phyloP scores from a whole-genome alignment of 2,113 vertebrate genomes.

The Upupa epops region DNA sequence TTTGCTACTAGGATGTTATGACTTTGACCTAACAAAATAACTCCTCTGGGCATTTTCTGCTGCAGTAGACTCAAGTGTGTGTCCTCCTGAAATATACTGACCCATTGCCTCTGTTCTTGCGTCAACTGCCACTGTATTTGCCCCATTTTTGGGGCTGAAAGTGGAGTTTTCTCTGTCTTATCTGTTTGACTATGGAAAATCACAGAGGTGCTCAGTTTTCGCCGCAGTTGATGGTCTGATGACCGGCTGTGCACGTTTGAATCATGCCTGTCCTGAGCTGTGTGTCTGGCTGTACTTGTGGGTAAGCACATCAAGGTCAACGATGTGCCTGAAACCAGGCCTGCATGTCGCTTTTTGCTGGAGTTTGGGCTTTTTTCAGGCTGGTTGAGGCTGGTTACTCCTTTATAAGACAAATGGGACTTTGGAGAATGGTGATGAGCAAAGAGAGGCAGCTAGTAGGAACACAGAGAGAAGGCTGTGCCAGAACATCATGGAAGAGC shows the following conservation, averaged over 20 bases:
- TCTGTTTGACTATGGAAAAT: neutral
- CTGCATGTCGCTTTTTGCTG: neutral
- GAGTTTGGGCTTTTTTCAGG: neutral
- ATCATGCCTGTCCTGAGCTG: fast-evolving
- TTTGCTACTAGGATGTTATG: neutral
- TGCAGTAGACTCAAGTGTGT: neutral
- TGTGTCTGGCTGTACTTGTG: neutral
- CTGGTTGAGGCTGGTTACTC: neutral
- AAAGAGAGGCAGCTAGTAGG: neutral
- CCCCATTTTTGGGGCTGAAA: neutral
- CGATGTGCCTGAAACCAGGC: neutral
- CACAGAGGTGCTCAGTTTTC: neutral
- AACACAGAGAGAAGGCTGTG: neutral
- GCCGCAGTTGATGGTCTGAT: neutral
- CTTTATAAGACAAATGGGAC: neutral
- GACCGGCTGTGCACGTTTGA: neutral
- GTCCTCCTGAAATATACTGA: neutral
- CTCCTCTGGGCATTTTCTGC: neutral
- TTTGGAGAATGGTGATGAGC: neutral
- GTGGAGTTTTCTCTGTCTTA: neutral
- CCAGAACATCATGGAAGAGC: neutral
- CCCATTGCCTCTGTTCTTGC: neutral
- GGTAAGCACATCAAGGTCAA: neutral
- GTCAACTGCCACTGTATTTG: neutral
- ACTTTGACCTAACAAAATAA: neutral